Base-by-base conservation (phyloP, 2,113 vertebrate genomes). In the Melanostigma gelatinosum region DNA sequence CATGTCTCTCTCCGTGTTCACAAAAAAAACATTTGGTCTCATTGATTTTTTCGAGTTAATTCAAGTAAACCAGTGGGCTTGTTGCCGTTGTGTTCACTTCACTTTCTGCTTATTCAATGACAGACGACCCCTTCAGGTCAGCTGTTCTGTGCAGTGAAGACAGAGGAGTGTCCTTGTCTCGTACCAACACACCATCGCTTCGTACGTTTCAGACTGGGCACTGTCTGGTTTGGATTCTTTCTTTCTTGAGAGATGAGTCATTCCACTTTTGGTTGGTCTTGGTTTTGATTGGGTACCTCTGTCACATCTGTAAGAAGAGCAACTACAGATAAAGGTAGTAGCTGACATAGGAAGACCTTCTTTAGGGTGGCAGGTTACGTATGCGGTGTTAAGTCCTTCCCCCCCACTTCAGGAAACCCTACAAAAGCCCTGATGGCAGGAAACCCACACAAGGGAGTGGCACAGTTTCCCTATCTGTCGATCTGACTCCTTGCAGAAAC, bases 361-460 rank as follows among this genome's bases (percentile, higher is more conserved):
- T 93, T 93, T 85, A 89, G 69, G 63, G 74, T 78, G 83, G 85
- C 80, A 60, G 63, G 65, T 92, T 90, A 90, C 60, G 67, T 88
- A 90, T 87, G 82, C 73, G 65, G 87, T 29, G 57, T 83, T 27
- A 75, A 77, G 52, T 50, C 60, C 64, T 6, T 3, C 80, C 70
- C 27, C 9, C 32, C 40, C 9, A 18, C 55, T 69, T 75, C 73
- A 80, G 82, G 77, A 91, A 94, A 85, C 74, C 77, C 82, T 91
- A 85, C 92, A 57, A 88, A 87, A 79, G 88, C 90, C 86, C 83
- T 44, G 64, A 93, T 92, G 86, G 88, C 89, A 94, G 93, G 92
- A 95, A 94, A 86, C 85, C 88, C 90, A 83, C 85, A 86, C 42
- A 87, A 85, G 91, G 92, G 91, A 90, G 91, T 87, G 90, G 91